Conservation (phyloP, 2,113 vertebrate genomes). For the Anas platyrhynchos region DNA sequence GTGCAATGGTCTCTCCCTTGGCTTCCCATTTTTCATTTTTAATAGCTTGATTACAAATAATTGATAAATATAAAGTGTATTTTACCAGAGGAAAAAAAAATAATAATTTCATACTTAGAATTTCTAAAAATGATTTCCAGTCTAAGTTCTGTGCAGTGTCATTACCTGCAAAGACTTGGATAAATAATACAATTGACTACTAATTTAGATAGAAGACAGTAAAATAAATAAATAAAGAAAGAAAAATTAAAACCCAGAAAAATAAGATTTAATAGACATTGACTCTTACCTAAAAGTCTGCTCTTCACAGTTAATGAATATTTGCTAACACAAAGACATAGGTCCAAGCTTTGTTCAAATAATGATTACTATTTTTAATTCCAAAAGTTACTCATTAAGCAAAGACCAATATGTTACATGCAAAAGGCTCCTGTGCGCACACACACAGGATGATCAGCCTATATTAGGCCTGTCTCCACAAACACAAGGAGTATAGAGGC, state of each 20-base stretch:
- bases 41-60: neutral
- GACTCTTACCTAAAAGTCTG: neutral
- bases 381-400: neutral
- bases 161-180: neutral
- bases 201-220: neutral
- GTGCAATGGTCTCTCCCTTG: neutral
- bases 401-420: neutral
- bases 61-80: slow-evolving; percentile 27
- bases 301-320: neutral
- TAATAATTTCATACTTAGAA: slow-evolving; percentile 30
- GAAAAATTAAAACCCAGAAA: too few relatives aligned
- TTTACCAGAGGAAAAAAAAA: neutral
- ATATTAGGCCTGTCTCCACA: neutral
- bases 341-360: neutral
- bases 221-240: neutral
- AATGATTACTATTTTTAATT: neutral
- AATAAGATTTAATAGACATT: too few relatives aligned
- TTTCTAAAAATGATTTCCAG: slow-evolving; percentile 33
- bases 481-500: neutral
- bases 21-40: neutral
- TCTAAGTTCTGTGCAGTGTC: neutral
- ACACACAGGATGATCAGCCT: neutral
- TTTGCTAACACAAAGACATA: neutral
- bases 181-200: neutral
- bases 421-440: neutral